A percentile compares a stretch with the other conserved stretches of the same genome.
Conservation (phyloP, 2,888 invertebrate species). For the Allolobophora icterica region DNA sequence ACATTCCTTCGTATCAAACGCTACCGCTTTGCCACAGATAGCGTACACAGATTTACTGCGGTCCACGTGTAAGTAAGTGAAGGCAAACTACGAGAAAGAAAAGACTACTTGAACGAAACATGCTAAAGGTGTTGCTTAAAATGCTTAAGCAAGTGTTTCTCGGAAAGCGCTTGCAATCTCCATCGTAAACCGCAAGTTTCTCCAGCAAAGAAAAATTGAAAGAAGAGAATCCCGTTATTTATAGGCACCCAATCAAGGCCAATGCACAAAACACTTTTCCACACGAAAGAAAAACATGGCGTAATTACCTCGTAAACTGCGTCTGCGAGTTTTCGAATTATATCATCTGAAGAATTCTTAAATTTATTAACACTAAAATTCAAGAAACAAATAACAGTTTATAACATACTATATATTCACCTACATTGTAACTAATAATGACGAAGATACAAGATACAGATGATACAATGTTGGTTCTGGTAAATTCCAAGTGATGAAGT, state of each 20-base stretch:
- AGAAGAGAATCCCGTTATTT: background rate
- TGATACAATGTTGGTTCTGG: background rate
- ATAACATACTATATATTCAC: background rate
- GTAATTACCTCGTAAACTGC: conserved; percentile 6
- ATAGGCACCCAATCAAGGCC: background rate
- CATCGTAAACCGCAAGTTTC: background rate
- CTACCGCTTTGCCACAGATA: too few relatives aligned
- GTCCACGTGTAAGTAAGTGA: background rate
- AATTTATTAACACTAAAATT: background rate
- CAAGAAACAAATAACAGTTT: background rate
- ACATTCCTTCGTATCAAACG: background rate
- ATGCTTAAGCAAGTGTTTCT: background rate
- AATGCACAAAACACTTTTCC: background rate
- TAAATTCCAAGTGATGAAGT: background rate
- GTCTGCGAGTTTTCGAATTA: conserved; percentile 15
- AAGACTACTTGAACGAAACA: background rate
- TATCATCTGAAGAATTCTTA: conserved; percentile 20
- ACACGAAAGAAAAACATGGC: background rate
- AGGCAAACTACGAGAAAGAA: background rate
- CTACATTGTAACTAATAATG: background rate
- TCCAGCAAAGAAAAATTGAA: conserved; percentile 14
- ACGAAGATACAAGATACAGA: background rate
- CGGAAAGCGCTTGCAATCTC: background rate
- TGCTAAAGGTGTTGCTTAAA: background rate
- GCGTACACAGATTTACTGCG: background rate